Evolutionary conservation across 2,888 invertebrate species (phyloP), one percentile per base, ranked within the genome.

Genomic region (Athrips mouffetella): DNA sequence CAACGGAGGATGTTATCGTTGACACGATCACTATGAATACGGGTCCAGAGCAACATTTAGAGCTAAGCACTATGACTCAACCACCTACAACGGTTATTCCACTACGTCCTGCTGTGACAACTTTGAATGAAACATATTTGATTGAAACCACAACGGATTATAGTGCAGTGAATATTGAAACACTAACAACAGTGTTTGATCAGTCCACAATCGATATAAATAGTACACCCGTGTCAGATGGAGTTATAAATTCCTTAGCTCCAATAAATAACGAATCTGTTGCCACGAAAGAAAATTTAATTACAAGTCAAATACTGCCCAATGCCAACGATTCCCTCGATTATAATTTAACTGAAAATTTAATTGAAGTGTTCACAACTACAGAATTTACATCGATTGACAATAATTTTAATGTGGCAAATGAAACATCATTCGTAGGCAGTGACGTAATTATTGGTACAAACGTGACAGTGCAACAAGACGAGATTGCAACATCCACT

Each of bases 91-190:
- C 30, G 13, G 29, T 42, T 13, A 18, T 29, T 15, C 41, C 27
- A 25, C 15, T 41, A 3, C 10, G 11, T 3, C n/a, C 39, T 23
- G 60, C 59, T 47, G 58, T 51, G 33, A 53, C 59, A 23, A 18
- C 29, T 4, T 3, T 1, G 2, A 2, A 29, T 40, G 23, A 21
- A 40, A 7, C 25, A 8, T 13, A 11, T 11, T 25, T 10, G 1
- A 27, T n/a, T 8, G 6, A 4, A 50, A 62, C 52, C 39, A 55
- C 59, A 41, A 29, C 18, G 7, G 30, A 37, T 37, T 30, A 11
- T 44, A 25, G 10, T 16, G 41, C 27, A 23, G 23, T 47, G 11
- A 49, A 54, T 37, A 52, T 54, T 30, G 29, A 16, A 18, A 2
- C n/a, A 42, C 1, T 10, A 42, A 44, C 44, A 8, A 27, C 15